These are phyloP conservation scores for Mythimna loreyi DNA, from an alignment of 2,888 invertebrate genomes.

Conservation along the genomic window DNA sequence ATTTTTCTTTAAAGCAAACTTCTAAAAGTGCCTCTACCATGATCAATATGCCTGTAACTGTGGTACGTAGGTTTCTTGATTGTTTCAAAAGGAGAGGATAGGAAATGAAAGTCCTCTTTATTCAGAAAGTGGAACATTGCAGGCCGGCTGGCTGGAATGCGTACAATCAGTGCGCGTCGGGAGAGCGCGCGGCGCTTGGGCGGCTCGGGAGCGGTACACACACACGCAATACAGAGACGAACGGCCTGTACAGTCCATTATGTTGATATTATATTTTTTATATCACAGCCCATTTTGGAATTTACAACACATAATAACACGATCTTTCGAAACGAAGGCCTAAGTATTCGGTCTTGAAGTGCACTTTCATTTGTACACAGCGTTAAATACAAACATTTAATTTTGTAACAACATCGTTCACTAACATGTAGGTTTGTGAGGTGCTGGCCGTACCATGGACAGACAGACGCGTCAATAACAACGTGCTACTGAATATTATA, in stretches of 20 bases:
- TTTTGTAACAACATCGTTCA: conserved; percentile 85
- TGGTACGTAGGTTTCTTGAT: conserved; percentile 7
- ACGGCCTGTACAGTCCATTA: conserved; percentile 93
- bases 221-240: conserved; percentile 88
- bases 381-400: conserved; percentile 87
- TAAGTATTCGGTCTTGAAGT: conserved; percentile 87
- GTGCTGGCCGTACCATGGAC: conserved; percentile 78
- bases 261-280: conserved; percentile 91
- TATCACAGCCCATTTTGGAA: conserved; percentile 96
- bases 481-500: conserved; percentile 52
- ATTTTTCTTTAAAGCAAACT: conserved; percentile 69
- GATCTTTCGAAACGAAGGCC: conserved; percentile 87
- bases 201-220: conserved; percentile 78
- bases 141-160: conserved; percentile 21
- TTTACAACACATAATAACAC: conserved; percentile 91
- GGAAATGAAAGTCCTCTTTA: conserved; percentile 7
- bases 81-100: conserved; percentile 17
- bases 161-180: conserved; percentile 33
- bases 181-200: conserved; percentile 41
- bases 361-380: conserved; percentile 91
- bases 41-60: conserved; percentile 12
- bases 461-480: conserved; percentile 61
- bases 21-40: conserved; percentile 67
- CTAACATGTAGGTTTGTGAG: conserved; percentile 80
- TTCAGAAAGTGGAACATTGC: conserved; percentile 7